Evolutionary conservation across 2,113 vertebrate species (phyloP), one percentile per base, ranked within the genome.

Genomic region (Hyla sarda): DNA sequence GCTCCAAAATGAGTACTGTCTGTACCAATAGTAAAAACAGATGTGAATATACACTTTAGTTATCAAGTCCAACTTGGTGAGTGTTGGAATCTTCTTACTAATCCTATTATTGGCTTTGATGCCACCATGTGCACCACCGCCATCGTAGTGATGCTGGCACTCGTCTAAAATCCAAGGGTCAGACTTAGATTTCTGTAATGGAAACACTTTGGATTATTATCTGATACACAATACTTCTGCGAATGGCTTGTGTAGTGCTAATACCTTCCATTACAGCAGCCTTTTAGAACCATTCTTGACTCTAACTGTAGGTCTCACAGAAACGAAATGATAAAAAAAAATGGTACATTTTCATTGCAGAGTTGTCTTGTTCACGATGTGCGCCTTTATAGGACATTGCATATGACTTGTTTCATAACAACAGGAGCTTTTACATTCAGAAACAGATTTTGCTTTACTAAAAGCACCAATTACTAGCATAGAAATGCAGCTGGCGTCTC

Each of bases 391-490:
- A n/a, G 56, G 23, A 80, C 56, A 28, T 1, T 28, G 23, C 34
- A 41, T 23, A 80, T 13, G 9, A 16, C 32, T 16, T 74, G 45
- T 74, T 23, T 76, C n/a, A 17, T 54, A 76, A 76, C 19, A 78
- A 71, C 76, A 47, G 62, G 65, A 19, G 32, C 54, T 72, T 58
- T 58, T 58, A 69, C 34, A 67, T 85, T 52, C 58, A 41, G 34
- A 16, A 56, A 28, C 30, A n/a, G 12, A 56, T 72, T 71, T 71
- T 45, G 56, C 50, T 71, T 56, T 58, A 25, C 76, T 79, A 80
- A 86, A 80, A 85, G 72, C 28, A 1, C 19, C 58, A 78, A 71
- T 79, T 86, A 69, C 19, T 10, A 5, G 12, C 7, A 50, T 21
- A 25, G 34, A 56, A 71, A 58, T 34, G 62, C 82, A 75, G 71